Base-by-base conservation (phyloP, 1,140 invertebrate species). In the Xylocopa sonorina region DNA sequence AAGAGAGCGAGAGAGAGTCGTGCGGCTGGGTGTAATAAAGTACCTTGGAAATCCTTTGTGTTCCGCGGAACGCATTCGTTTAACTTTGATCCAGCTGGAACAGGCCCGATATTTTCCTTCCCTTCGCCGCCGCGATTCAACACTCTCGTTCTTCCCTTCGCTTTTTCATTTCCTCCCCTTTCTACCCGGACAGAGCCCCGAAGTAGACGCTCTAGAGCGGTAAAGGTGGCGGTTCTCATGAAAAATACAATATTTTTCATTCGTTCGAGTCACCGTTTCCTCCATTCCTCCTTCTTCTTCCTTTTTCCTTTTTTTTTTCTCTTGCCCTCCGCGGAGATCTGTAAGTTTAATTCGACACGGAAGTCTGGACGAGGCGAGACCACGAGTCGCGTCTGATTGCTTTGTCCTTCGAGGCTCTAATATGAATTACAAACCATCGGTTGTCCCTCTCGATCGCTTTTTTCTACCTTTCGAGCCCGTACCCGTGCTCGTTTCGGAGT, bases 331-430 rank as follows among this genome's bases (percentile, higher is more conserved):
- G 10, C 18, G 14, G 48, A 76, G 62, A 88, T 89, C 85, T 88
- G 85, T 87, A 86, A 88, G 81, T 89, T 89, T 89, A 89, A 89
- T 89, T 88, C 64, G 81, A 82, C 78, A 81, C 81, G 84, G 84
- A 82, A 80, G 72, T 73, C 76, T 46, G 60, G 48, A 24, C 16
- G 41, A 48, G 41, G 32, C 32, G 63, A 57, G 53, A 7, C 53
- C 43, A 21, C 41, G 48, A 27, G 68, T 64, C 38, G n/a, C n/a
- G 78, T 67, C 78, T 86, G 87, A 88, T 86, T 86, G 87, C 87
- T 86, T 82, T 84, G 64, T 84, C 82, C 80, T 82, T 72, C 29
- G 87, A 71, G 78, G 74, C 81, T 80, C 74, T 88, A 80, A 88
- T 88, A 88, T 86, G 82, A 86, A 88, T 88, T 88, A 88, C 87